Percentiles rank a stretch among this genome's conserved stretches.
phyloP scores from a whole-genome alignment of 1,140 invertebrate genomes.

The Octopus bimaculoides region DNA sequence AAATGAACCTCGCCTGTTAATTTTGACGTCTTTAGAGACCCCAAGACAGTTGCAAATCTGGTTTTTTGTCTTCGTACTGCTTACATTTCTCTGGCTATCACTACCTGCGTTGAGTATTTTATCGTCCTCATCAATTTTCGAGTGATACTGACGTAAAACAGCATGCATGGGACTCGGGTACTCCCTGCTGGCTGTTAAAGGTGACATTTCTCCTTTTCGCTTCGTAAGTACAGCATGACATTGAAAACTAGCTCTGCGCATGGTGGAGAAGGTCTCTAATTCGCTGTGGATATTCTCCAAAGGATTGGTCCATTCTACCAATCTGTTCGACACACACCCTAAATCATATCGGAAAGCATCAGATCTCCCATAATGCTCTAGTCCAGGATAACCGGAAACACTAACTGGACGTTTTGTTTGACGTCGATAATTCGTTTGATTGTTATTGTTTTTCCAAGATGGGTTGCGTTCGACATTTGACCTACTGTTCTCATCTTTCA shows the following conservation, averaged over 20 bases:
- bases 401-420: not conserved
- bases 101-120: not conserved
- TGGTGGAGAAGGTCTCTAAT: not conserved
- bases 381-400: not conserved
- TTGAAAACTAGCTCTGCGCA: slow-evolving; percentile 12
- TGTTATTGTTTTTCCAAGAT: not conserved
- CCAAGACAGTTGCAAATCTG: not conserved
- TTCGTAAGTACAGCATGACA: slow-evolving; percentile 8
- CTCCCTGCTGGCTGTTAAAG: not conserved
- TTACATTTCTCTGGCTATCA: not conserved
- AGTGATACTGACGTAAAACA: slow-evolving; percentile 1
- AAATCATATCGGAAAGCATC: not conserved
- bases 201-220: not conserved
- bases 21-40: not conserved
- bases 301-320: not conserved
- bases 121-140: not conserved
- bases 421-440: not conserved
- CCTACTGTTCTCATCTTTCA: not conserved
- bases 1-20: not conserved
- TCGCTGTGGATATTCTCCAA: not conserved
- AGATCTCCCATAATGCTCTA: not conserved
- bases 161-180: slow-evolving; percentile 17
- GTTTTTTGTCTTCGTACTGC: not conserved
- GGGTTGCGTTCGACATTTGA: not conserved
- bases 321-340: not conserved